Base-by-base conservation (phyloP, 1,140 invertebrate genomes). In the Rhizoglyphus robini region DNA sequence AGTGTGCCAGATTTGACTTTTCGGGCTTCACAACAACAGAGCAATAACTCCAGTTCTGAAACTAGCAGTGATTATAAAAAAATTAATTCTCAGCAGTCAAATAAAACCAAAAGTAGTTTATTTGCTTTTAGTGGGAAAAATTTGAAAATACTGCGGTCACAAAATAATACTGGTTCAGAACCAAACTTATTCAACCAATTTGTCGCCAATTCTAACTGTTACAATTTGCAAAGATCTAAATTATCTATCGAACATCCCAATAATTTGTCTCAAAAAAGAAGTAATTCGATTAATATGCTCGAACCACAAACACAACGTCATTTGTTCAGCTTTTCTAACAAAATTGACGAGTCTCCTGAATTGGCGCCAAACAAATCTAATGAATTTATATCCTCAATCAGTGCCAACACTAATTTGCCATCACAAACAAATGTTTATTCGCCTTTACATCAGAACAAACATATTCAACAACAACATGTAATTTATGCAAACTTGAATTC, bases 1-100 rank as follows among this genome's bases (percentile, higher is more conserved):
- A 63, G 61, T 63, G 46, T 48, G 20, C 61, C 61, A 13, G 61
- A 63, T 48, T 48, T 63, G n/a, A 63, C 61, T 18, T 48, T 63
- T n/a, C 51, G 20, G 20, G 20, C 51, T 5, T 8, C 23, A 23
- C 51, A 54, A 54, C 15, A 23, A 8, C 51, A 15, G 51, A 8
- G 23, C 51, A 63, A 62, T 36, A 38, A 29, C 63, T 32, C n/a
- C 32, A 34, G 51, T 23, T 27, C 23, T 32, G 5, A 8, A 25
- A 54, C 15, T 23, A 54, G 23, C 20, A 54, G 20, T 41, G 25
- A 23, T 25, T 32, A 66, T 32, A 27, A 48, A 29, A 18, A 66
- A 20, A 8, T 31, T 20, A 23, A 8, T n/a, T 27, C 18, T 11
- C 59, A 61, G 59, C 59, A 38, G 13, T 30, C 18, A 18, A 41